These are phyloP conservation scores for Ormyrus labotus DNA, from an alignment of 2,888 invertebrate genomes.

Conservation along the genomic window DNA sequence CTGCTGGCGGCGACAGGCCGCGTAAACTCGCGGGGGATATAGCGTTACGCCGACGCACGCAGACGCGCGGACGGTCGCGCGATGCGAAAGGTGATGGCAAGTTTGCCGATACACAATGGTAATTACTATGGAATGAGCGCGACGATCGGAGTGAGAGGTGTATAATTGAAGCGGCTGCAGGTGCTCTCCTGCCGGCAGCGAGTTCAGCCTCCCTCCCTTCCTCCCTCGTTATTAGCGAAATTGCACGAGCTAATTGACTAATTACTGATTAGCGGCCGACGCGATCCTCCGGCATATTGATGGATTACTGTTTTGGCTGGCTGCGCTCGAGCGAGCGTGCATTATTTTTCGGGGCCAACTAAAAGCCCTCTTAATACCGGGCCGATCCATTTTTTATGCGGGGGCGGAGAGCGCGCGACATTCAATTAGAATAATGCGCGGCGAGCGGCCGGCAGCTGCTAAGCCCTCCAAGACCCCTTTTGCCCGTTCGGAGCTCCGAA, in stretches of 20 bases:
- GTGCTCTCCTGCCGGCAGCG: background rate
- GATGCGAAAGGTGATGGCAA: conserved; percentile 60
- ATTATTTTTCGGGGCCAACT: conserved; percentile 15
- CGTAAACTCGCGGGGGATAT: conserved; percentile 18
- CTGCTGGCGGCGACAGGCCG: background rate
- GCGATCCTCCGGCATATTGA: conserved; percentile 63
- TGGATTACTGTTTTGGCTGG: conserved; percentile 63
- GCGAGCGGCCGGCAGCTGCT: background rate
- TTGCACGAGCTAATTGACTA: conserved; percentile 71
- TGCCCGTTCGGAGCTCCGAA: background rate
- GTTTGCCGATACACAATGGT: conserved; percentile 64
- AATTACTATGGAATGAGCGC: conserved; percentile 62
- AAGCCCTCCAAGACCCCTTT: background rate
- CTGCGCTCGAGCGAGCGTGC: conserved; percentile 46
- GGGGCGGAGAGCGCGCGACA: background rate
- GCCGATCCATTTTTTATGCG: conserved; percentile 28
- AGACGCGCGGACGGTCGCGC: background rate
- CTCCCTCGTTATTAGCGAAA: conserved; percentile 68
- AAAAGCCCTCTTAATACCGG: background rate
- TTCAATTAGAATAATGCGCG: conserved; percentile 59
- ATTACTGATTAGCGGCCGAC: conserved; percentile 69
- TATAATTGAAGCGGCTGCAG: conserved; percentile 62
- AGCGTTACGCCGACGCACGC: conserved; percentile 13
- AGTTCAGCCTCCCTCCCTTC: background rate
- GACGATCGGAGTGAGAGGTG: conserved; percentile 48